Evolutionary conservation across 2,113 vertebrate species (phyloP).

Genomic region (Mirounga angustirostris): DNA sequence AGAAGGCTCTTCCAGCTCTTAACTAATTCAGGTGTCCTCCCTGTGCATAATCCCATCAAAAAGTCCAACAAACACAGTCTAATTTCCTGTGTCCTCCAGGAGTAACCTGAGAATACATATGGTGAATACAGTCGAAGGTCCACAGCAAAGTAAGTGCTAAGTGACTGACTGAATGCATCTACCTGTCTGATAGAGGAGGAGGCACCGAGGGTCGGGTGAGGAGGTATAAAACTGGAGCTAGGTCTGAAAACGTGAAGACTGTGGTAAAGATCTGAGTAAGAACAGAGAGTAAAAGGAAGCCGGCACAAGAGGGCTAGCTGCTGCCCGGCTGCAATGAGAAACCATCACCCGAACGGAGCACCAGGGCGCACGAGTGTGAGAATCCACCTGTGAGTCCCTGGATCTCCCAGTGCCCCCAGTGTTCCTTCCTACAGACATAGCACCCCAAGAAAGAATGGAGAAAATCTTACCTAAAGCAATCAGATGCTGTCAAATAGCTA

Average conservation of each 20-base stretch:
- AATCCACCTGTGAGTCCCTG: neutral
- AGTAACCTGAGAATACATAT: rapidly evolving
- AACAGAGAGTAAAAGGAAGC: neutral
- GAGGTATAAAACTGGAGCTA: neutral
- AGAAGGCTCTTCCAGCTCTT: neutral
- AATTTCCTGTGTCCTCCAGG: neutral
- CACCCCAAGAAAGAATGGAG: too few relatives aligned
- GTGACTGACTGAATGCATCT: too few relatives aligned
- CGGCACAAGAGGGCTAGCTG: neutral
- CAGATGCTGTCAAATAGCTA: neutral
- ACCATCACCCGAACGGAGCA: neutral
- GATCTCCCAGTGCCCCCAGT: neutral
- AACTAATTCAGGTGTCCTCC: rapidly evolving
- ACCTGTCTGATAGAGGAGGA: rapidly evolving
- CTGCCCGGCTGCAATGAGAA: neutral
- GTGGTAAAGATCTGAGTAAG: neutral
- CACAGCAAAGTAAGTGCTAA: too few relatives aligned
- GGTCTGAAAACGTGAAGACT: neutral
- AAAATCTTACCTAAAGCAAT: neutral
- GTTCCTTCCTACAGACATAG: neutral
- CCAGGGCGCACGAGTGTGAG: rapidly evolving
- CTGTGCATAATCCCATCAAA: too few relatives aligned
- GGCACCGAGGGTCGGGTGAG: neutral
- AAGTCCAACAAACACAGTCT: rapidly evolving
- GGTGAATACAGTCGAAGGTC: rapidly evolving